Evolutionary conservation across 2,113 vertebrate species (phyloP), one percentile per base, ranked within the genome.

Genomic region (Epinephelus moara): DNA sequence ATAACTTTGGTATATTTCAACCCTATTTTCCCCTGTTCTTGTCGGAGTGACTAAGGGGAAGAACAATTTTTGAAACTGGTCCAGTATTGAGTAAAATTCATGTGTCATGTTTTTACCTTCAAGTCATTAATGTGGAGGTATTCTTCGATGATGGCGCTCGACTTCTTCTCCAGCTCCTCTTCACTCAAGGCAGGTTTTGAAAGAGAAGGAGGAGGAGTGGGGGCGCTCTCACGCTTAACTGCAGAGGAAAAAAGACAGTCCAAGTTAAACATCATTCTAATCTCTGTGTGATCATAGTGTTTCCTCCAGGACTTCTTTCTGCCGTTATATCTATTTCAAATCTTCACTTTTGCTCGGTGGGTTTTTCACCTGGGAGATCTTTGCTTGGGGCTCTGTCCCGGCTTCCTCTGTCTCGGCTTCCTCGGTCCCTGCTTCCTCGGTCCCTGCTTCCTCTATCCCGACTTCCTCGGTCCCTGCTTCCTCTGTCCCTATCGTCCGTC

Each of bases 61-160:
- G 4, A 30, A 30, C 30, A 30, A 30, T 42, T 42, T 42, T 42
- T 42, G 10, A 42, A 42, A 42, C 7, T 7, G 8, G 10, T 42
- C 40, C 40, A 42, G 40, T 42, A 42, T 42, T 42, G 42, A 9
- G 0, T 45, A 14, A 8, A 25, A 18, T 52, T 18, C 11, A 45
- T 3, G n/a, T 8, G 5, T 10, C 1, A 4, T 1, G 9, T 76
- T 61, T 52, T 72, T 93, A 95, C 98, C 97, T 98, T 99, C 93
- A 99, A 94, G 87, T 99, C 98, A 71, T 97, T 99, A 88, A 99
- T 97, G 92, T 99, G 98, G 62, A 99, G 94, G 67, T 97, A 99
- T 57, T 99, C 98, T 85, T 99, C 98, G 70, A 97, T 96, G 80
- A 99, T 99, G 2, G 97, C 96, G 78, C 94, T 96, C 0, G 98